Base-by-base conservation (phyloP, 2,888 invertebrate genomes). In the Tetropium fuscum region DNA sequence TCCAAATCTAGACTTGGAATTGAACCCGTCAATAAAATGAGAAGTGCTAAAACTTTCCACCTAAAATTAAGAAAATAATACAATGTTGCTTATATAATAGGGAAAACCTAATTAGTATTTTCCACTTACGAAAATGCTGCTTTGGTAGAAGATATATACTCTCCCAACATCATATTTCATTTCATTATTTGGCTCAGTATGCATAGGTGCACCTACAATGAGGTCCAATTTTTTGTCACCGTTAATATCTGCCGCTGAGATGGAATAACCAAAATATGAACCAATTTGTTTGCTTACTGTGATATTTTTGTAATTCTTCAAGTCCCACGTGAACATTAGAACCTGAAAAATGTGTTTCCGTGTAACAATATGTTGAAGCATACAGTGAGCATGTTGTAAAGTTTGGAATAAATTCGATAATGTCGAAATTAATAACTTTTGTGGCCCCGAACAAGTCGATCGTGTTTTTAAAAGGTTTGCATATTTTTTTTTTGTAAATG, bases 171-270 rank as follows among this genome's bases (percentile, higher is more conserved):
- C 98, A 79, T 93, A 97, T 73, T 88, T 89, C 63, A 90, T 91
- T 73, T 93, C 92, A 54, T 88, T 88, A 78, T 93, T 94, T 1
- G 88, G 86, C 68, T 89, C 85, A 1, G 95, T 94, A 81, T 91
- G 95, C 87, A 98, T 90, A 0, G 98, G 98, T 0, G 98, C 95
- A 7, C 98, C 97, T 48, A 98, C 90, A 53, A 98, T 90, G 58
- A 97, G 85, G 81, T 98, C 97, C 81, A 96, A 93, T 44, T 88
- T 84, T 0, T 91, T 90, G 81, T 99, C 97, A 0, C 95, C 95
- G 80, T 99, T 94, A 47, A 98, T 87, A 78, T 99, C 98, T 13
- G 90, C 89, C 0, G 92, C 88, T 8, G 94, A 91, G 30, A 98
- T 78, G 3, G 95, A 86, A 82, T 97, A 96, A 3, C 98, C 98